These are phyloP conservation scores for Ictalurus punctatus DNA, from an alignment of 2,113 vertebrate species.

Conservation along the genomic window DNA sequence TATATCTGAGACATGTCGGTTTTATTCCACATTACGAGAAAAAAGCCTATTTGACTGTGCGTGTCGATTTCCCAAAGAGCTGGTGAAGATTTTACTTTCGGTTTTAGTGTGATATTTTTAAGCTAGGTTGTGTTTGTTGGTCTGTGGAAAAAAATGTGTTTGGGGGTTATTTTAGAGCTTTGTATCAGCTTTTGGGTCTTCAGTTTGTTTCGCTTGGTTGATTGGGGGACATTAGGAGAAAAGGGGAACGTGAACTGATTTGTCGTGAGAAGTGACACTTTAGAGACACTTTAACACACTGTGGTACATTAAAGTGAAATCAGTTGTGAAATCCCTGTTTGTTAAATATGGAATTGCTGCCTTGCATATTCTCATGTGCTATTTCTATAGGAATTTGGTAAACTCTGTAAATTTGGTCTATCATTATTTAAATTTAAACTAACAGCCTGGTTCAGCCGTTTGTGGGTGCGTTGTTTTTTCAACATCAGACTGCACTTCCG, in stretches of 20 bases:
- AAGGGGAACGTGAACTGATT: not conserved
- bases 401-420: not conserved
- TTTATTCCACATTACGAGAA: not conserved
- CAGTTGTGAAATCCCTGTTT: not conserved
- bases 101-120: not conserved
- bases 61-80: not conserved
- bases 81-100: constrained; percentile 8
- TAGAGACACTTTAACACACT: not conserved
- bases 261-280: not conserved
- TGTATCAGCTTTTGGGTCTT: not conserved
- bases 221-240: not conserved
- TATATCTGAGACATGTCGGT: not conserved
- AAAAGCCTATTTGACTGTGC: not conserved
- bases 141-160: not conserved
- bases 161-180: not conserved
- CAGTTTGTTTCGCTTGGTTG: not conserved
- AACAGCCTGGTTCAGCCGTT: not conserved
- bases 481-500: not conserved
- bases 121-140: not conserved
- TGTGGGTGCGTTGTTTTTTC: not conserved
- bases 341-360: too few relatives aligned
- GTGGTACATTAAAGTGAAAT: not conserved
- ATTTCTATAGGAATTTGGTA: not conserved
- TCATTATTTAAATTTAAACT: not conserved
- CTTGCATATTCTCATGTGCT: not conserved